These are phyloP conservation scores for Ormia ochracea DNA, from an alignment of 2,888 invertebrate species.

Conservation along the genomic window DNA sequence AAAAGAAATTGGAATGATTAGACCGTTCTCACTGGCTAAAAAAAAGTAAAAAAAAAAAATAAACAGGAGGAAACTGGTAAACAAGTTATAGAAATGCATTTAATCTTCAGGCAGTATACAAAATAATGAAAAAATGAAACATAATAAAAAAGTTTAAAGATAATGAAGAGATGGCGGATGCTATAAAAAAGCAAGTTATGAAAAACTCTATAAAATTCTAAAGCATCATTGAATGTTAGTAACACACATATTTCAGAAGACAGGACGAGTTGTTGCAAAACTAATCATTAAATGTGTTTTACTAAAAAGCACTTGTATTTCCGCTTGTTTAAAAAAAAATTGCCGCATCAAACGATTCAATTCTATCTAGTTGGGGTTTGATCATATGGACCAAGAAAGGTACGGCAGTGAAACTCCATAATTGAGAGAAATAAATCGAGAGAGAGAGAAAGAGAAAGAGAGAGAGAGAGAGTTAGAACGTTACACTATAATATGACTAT, in stretches of 20 bases:
- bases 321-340: conserved; percentile 10
- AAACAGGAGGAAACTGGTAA: conserved; percentile 36
- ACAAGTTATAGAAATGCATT: conserved; percentile 52
- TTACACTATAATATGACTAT: too few relatives aligned
- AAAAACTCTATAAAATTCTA: conserved; percentile 15
- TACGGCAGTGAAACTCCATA: too few relatives aligned
- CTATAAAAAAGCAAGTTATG: conserved; percentile 4
- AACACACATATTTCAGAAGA: not conserved
- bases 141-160: conserved; percentile 14
- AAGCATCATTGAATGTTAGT: conserved; percentile 25
- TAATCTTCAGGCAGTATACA: conserved; percentile 35
- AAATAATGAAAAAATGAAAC: not conserved
- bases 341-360: not conserved
- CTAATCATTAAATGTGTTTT: conserved; percentile 27
- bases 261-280: conserved; percentile 24
- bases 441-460: too few relatives aligned
- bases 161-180: conserved; percentile 51
- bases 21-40: not conserved
- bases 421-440: too few relatives aligned
- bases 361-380: not conserved
- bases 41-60: not conserved
- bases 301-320: conserved; percentile 12
- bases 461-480: too few relatives aligned
- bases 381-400: too few relatives aligned
- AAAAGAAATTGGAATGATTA: conserved; percentile 41